Conservation (phyloP, 2,113 vertebrate species). For the Scytalopus superciliaris region DNA sequence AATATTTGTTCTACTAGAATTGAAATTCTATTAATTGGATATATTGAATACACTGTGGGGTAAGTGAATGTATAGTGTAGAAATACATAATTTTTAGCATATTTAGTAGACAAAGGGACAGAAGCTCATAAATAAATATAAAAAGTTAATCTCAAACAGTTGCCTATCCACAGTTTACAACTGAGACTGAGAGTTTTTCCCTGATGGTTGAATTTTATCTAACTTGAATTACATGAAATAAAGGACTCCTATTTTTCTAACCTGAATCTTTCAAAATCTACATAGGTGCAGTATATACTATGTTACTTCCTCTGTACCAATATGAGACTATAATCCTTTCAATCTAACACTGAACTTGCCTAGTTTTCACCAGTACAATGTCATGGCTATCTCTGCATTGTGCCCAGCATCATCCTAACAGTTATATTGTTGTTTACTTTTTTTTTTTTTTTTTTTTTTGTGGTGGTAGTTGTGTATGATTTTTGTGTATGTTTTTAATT, state of each 20-base stretch:
- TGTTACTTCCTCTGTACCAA: not conserved
- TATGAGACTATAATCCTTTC: not conserved
- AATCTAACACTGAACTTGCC: not conserved
- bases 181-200: not conserved
- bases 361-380: not conserved
- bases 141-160: not conserved
- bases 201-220: not conserved
- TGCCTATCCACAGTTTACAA: not conserved
- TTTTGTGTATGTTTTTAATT: not conserved
- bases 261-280: not conserved
- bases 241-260: not conserved
- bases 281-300: not conserved
- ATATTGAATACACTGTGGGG: not conserved
- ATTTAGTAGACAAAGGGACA: not conserved
- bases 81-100: not conserved
- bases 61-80: not conserved
- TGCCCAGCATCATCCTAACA: not conserved
- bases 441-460: too few species aligned
- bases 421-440: not conserved
- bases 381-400: not conserved
- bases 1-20: not conserved
- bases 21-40: not conserved
- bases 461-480: rapidly evolving
- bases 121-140: not conserved
- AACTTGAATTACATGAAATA: not conserved